A percentile compares a stretch with the other conserved stretches of the same genome.
Evolutionary conservation across 2,888 invertebrate genomes (phyloP).

Genomic region (Dryadula phaetusa): DNA sequence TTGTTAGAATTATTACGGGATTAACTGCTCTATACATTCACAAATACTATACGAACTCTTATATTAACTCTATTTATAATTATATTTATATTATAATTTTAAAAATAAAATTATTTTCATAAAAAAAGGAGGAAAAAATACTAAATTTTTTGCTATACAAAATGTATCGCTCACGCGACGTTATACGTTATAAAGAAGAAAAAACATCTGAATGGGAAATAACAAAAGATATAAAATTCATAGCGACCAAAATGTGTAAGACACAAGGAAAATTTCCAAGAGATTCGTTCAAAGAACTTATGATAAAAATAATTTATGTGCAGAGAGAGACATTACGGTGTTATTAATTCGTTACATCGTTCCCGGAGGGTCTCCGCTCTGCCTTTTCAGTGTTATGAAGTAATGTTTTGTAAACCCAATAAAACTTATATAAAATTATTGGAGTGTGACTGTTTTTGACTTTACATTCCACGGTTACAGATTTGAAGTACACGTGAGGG

Average conservation of each 20-base stretch:
- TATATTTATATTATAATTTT: too few relatives aligned
- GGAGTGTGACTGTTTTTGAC: too few relatives aligned
- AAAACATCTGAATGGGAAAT: not conserved
- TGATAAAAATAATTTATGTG: conserved; percentile 29
- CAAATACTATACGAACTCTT: too few relatives aligned
- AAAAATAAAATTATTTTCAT: too few relatives aligned
- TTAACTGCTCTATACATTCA: too few relatives aligned
- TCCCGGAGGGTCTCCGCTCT: not conserved
- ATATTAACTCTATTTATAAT: too few relatives aligned
- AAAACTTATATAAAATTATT: not conserved
- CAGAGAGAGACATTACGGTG: conserved; percentile 20
- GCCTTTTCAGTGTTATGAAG: not conserved
- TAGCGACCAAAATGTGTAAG: conserved; percentile 12
- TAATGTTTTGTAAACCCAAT: not conserved
- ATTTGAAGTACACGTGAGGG: too few relatives aligned
- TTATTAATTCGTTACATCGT: conserved; percentile 25
- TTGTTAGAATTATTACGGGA: too few relatives aligned
- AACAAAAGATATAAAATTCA: conserved; percentile 17
- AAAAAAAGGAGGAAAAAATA: too few relatives aligned
- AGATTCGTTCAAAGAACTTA: conserved; percentile 18
- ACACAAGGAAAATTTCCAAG: conserved; percentile 20
- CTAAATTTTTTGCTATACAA: too few relatives aligned
- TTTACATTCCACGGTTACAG: too few relatives aligned
- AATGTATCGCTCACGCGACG: not conserved
- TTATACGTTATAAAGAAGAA: conserved; percentile 2